Conservation (phyloP, 2,113 vertebrate species). For the Sebastes fasciatus region DNA sequence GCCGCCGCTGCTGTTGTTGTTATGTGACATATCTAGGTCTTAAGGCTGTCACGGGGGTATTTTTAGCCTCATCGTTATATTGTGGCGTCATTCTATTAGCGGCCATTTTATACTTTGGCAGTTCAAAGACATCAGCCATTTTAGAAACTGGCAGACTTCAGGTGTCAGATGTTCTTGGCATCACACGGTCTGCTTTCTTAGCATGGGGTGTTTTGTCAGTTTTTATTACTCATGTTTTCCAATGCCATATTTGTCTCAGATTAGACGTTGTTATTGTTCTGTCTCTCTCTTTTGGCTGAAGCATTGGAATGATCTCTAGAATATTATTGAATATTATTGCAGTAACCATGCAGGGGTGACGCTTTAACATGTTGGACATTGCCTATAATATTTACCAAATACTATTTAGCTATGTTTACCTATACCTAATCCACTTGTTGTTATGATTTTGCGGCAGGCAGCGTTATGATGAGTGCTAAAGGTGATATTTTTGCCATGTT, state of each 20-base stretch:
- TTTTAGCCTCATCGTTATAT: constrained; percentile 65
- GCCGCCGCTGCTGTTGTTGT: constrained; percentile 43
- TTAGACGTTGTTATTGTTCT: constrained; percentile 16
- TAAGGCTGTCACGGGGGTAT: constrained; percentile 58
- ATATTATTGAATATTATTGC: constrained; percentile 11
- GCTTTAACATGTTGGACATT: neutral
- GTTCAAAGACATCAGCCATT: constrained; percentile 69
- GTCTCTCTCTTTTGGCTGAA: neutral
- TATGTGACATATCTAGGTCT: constrained; percentile 75
- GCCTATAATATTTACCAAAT: neutral
- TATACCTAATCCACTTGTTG: constrained; percentile 8
- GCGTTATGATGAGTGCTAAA: constrained; percentile 30
- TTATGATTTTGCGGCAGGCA: constrained; percentile 18
- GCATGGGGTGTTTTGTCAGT: constrained; percentile 25
- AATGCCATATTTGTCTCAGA: constrained; percentile 7
- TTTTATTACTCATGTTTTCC: constrained; percentile 35
- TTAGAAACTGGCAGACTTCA: constrained; percentile 66
- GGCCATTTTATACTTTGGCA: constrained; percentile 68
- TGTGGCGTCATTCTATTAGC: constrained; percentile 53
- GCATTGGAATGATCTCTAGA: neutral
- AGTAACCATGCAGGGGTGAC: neutral
- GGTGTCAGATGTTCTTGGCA: constrained; percentile 67
- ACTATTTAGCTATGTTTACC: constrained; percentile 16
- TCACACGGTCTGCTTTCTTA: constrained; percentile 39
- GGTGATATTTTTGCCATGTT: constrained; percentile 59